Evolutionary conservation across 2,888 invertebrate species (phyloP).

Genomic region (Dynastes tityus): DNA sequence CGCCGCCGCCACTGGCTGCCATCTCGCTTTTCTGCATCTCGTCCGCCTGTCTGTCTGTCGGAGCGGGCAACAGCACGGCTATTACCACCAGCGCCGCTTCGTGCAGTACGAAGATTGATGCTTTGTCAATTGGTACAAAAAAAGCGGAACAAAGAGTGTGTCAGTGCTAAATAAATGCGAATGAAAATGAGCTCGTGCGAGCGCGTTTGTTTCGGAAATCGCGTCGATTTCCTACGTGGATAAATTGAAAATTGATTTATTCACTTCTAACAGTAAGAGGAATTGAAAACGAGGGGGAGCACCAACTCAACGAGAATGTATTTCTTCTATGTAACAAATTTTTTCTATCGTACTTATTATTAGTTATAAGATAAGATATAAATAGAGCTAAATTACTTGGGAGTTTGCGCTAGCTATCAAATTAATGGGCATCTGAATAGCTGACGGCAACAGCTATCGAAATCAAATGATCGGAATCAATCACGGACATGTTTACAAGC

Average conservation of each 20-base stretch:
- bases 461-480: no score
- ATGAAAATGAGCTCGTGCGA: conserved; percentile 27
- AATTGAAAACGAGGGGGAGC: neutral
- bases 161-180: conserved; percentile 39
- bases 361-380: no score
- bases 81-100: neutral
- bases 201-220: conserved; percentile 21
- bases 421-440: no score
- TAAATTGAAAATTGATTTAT: conserved; percentile 36
- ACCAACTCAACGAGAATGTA: neutral
- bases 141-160: conserved; percentile 41
- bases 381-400: no score
- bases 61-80: neutral
- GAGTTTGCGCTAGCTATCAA: no score
- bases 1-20: conserved; percentile 14
- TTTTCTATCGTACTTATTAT: no score
- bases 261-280: conserved; percentile 8
- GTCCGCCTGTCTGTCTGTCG: conserved; percentile 26
- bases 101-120: conserved; percentile 40
- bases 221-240: conserved; percentile 25
- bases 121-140: conserved; percentile 39
- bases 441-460: no score
- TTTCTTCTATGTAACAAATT: neutral
- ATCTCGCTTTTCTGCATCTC: conserved; percentile 1
- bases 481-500: no score